phyloP scores from a whole-genome alignment of 53 echinoderm and acorn worm species.

The Paracentrotus lividus region DNA sequence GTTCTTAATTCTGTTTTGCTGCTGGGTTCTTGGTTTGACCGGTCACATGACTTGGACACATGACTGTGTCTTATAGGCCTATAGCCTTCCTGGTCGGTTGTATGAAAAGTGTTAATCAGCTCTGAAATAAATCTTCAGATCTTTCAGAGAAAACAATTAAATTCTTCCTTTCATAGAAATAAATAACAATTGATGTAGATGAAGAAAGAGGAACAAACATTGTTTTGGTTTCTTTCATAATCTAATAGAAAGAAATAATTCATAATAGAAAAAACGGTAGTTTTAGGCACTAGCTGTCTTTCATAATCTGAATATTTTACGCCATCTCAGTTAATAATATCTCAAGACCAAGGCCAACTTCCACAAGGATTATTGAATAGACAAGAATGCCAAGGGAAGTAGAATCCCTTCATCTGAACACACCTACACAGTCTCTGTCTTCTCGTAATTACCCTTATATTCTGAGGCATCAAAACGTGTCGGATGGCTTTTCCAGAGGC shows the following conservation, averaged over 20 bases:
- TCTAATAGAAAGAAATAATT: not conserved
- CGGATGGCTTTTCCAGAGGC: conserved; percentile 49
- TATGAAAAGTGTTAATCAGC: conserved; percentile 1
- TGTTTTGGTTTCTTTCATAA: not conserved
- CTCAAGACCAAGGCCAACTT: not conserved
- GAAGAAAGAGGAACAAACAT: not conserved
- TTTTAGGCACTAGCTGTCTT: no score
- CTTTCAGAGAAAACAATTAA: not conserved
- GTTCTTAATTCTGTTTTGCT: conserved; percentile 28
- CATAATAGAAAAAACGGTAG: no score
- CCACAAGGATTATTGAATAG: conserved; percentile 31
- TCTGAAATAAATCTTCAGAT: not conserved
- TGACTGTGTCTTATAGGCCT: not conserved
- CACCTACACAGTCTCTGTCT: not conserved
- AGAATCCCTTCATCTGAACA: not conserved
- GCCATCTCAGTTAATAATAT: no score
- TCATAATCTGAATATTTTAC: no score
- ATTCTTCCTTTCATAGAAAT: not conserved
- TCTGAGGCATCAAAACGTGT: conserved; percentile 61
- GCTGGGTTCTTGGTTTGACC: conserved; percentile 26
- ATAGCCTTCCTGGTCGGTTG: not conserved
- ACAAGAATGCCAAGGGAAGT: conserved; percentile 17
- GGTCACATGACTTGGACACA: conserved; percentile 5
- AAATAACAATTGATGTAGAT: not conserved
- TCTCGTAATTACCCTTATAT: conserved; percentile 48